Evolutionary conservation across 2,888 invertebrate species (phyloP).

Genomic region (Diplazon laetatorius): DNA sequence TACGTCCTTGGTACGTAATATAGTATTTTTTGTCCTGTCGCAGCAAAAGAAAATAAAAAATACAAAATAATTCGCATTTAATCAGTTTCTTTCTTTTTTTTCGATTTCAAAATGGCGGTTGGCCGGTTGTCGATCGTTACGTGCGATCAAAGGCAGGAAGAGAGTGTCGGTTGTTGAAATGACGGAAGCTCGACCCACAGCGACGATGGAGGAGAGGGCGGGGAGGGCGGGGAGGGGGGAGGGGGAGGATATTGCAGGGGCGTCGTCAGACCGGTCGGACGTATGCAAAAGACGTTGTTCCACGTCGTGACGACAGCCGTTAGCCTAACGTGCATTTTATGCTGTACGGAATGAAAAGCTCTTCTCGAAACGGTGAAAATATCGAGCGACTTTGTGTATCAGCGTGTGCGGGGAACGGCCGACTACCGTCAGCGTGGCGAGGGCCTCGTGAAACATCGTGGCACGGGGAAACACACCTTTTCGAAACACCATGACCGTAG

Average conservation of each 20-base stretch:
- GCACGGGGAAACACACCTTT: too few species aligned
- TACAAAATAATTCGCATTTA: background rate
- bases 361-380: constrained; percentile 77
- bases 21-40: too few species aligned
- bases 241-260: constrained; percentile 16
- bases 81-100: too few species aligned
- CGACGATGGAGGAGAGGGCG: too few species aligned
- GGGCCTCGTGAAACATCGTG: too few species aligned
- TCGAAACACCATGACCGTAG: too few species aligned
- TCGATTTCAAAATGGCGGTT: background rate
- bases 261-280: constrained; percentile 57
- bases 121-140: constrained; percentile 24
- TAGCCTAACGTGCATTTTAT: constrained; percentile 78
- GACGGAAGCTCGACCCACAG: constrained; percentile 60
- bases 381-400: constrained; percentile 77
- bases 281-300: constrained; percentile 75
- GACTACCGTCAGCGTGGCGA: too few species aligned
- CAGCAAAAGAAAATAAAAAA: too few species aligned
- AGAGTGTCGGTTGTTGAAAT: constrained; percentile 62
- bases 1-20: too few species aligned
- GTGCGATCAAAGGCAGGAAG: constrained; percentile 62
- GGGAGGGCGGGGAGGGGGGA: too few species aligned
- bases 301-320: constrained; percentile 68
- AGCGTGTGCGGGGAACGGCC: constrained; percentile 72
- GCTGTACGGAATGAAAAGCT: constrained; percentile 78